A percentile compares a stretch with the other conserved stretches of the same genome.
These are phyloP conservation scores for Chelon auratus DNA, from an alignment of 2,797 vertebrate species.

Conservation along the genomic window DNA sequence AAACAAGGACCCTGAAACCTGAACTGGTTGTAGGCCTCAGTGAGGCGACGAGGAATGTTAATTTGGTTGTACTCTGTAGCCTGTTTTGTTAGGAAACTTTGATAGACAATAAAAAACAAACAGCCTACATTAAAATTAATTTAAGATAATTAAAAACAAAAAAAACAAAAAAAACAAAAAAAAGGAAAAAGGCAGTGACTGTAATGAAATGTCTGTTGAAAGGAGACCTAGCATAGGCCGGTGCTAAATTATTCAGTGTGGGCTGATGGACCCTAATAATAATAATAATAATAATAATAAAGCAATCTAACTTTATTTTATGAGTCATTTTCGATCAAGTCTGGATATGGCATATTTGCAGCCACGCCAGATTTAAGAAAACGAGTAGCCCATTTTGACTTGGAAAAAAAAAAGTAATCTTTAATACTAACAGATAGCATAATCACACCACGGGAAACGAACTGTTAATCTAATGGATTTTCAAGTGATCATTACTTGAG, in stretches of 20 bases:
- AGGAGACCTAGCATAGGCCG: too few species aligned
- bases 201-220: too few species aligned
- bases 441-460: not conserved
- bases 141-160: not conserved
- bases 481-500: not conserved
- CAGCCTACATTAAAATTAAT: not conserved
- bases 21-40: constrained; percentile 41
- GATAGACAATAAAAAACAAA: constrained; percentile 8
- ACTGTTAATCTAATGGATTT: not conserved
- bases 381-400: too few species aligned
- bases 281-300: too few species aligned
- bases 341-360: too few species aligned
- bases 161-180: not conserved
- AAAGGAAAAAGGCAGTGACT: too few species aligned
- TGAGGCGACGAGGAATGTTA: constrained; percentile 62
- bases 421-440: not conserved
- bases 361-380: too few species aligned
- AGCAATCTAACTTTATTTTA: too few species aligned
- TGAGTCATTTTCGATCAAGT: too few species aligned
- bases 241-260: too few species aligned
- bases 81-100: constrained; percentile 10
- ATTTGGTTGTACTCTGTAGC: constrained; percentile 29
- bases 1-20: constrained; percentile 65
- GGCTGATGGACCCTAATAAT: too few species aligned
- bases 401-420: not conserved